phyloP scores from a whole-genome alignment of 2,797 vertebrate species.

The Peromyscus melanophrys region DNA sequence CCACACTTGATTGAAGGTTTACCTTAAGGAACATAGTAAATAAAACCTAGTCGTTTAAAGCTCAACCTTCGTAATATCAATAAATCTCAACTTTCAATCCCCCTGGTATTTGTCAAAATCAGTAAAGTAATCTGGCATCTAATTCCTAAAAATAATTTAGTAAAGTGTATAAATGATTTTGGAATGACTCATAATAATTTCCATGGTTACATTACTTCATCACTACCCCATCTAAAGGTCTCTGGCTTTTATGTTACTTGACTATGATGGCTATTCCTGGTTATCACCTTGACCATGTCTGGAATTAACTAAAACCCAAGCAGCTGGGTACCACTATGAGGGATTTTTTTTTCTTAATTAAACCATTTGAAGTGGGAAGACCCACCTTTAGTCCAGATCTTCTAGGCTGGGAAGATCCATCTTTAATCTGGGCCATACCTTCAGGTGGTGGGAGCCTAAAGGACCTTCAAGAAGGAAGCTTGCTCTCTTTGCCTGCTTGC shows the following conservation, averaged over 20 bases:
- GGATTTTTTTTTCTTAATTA: neutral
- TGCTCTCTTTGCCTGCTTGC: neutral
- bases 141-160: conserved; percentile 26
- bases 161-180: conserved; percentile 17
- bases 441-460: too few species aligned
- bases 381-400: neutral
- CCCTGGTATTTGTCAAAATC: conserved; percentile 27
- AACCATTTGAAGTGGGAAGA: neutral
- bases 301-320: neutral
- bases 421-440: neutral
- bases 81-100: conserved; percentile 40
- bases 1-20: conserved; percentile 30
- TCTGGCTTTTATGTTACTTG: neutral
- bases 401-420: neutral
- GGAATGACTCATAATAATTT: neutral
- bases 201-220: neutral
- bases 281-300: neutral
- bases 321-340: neutral
- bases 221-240: neutral
- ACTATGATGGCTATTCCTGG: too few species aligned
- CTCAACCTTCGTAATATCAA: neutral
- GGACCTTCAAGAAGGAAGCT: neutral
- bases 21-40: neutral
- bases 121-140: neutral
- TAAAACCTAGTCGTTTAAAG: conserved; percentile 1